Evolutionary conservation across 2,113 vertebrate genomes (phyloP).

Genomic region (Alces alces): DNA sequence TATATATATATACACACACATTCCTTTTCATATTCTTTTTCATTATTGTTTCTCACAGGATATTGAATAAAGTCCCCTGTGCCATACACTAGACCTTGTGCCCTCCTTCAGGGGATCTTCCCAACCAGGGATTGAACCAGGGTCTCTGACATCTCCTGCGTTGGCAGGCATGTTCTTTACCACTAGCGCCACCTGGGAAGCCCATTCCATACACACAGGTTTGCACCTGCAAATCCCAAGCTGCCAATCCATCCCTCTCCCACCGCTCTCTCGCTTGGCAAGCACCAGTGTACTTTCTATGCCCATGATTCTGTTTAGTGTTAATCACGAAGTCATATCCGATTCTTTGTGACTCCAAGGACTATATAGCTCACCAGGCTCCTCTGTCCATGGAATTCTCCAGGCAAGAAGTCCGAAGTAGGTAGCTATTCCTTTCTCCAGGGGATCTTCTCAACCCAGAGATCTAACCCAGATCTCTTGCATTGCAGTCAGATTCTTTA

Average conservation of each 20-base stretch:
- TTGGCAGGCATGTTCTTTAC: neutral
- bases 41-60: neutral
- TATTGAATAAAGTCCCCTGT: neutral
- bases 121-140: neutral
- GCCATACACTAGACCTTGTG: neutral
- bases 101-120: neutral
- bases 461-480: neutral
- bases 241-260: neutral
- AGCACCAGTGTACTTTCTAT: neutral
- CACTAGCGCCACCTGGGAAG: neutral
- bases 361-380: neutral
- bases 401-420: neutral
- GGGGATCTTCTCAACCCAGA: neutral
- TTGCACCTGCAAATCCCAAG: neutral
- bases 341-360: neutral
- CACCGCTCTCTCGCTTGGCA: neutral
- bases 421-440: neutral
- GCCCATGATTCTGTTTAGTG: neutral
- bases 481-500: neutral
- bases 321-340: neutral
- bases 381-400: neutral
- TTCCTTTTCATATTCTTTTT: neutral
- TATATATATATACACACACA: neutral
- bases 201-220: neutral
- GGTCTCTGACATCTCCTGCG: neutral